Conservation (phyloP, 2,888 invertebrate genomes). For the Keiferia lycopersicella region DNA sequence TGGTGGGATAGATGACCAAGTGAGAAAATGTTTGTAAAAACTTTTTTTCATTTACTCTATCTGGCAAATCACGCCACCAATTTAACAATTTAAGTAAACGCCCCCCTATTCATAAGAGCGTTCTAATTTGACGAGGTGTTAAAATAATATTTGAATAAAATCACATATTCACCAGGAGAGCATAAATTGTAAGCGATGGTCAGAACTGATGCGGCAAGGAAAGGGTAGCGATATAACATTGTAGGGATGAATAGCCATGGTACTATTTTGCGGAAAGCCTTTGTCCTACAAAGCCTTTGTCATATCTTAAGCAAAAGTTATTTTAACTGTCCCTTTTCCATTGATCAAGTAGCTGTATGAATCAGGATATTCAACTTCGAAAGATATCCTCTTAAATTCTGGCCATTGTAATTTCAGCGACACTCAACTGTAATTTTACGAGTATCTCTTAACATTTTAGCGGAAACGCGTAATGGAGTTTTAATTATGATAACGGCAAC, state of each 20-base stretch:
- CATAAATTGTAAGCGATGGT: slow-evolving; percentile 3
- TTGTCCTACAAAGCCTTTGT: slow-evolving; percentile 1
- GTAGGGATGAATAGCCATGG: neutral
- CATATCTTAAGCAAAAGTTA: slow-evolving; percentile 2
- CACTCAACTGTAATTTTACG: no score
- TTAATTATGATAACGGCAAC: no score
- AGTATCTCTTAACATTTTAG: no score
- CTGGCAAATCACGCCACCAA: no score
- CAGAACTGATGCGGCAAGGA: neutral
- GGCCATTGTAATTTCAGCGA: no score
- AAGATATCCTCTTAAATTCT: no score
- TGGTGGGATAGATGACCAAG: neutral
- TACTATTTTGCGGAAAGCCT: slow-evolving; percentile 1
- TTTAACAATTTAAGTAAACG: no score
- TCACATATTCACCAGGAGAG: neutral
- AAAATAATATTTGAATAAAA: slow-evolving; percentile 8
- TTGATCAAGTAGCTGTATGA: neutral
- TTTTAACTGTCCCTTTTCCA: slow-evolving; percentile 5
- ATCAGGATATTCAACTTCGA: no score
- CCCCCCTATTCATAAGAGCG: no score
- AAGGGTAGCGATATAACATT: neutral
- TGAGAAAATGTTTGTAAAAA: no score
- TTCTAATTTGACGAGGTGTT: neutral
- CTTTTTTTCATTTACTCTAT: no score
- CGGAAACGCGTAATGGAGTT: no score